Evolutionary conservation across 2,113 vertebrate species (phyloP), one percentile per base, ranked within the genome.

Genomic region (Columbina picui): DNA sequence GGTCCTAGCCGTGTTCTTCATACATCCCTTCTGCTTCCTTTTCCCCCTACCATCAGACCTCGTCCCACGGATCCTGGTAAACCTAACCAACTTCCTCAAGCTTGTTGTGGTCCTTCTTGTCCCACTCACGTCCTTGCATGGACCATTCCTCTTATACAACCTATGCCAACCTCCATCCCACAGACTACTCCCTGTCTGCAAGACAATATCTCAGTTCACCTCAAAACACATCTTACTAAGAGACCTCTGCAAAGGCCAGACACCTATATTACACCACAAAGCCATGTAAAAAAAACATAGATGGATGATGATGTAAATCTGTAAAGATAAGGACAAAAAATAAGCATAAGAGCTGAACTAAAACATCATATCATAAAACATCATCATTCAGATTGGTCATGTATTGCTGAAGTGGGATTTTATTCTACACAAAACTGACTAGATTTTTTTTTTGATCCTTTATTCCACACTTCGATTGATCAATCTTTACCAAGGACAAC

Each of bases 311-410:
- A 1, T 45, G 21, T 6, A 80, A 76, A 69, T 29, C 10, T 2
- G 2, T 53, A 23, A 70, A 39, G 36, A n/a, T 3, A 57, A 55
- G 9, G 18, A 14, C 15, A 22, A 59, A 50, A 34, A 50, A 6
- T 5, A 5, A 22, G 2, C n/a, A 45, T 59, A 52, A 73, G 14
- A 79, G 8, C 5, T 43, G 10, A 67, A 78, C 25, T 34, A 50
- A 89, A 90, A 14, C 5, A 9, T 22, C 19, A 18, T 3, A 38
- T 0, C n/a, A n/a, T n/a, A n/a, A n/a, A n/a, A n/a, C n/a, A n/a
- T n/a, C n/a, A 71, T 43, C 43, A 43, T 56, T 56, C 25, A 85
- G 30, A 32, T 41, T 55, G 9, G 7, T 56, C 14, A 21, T 32
- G 61, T 47, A 21, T 25, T 32, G 5, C 25, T 65, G 53, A 76